phyloP scores from a whole-genome alignment of 2,113 vertebrate genomes.

The Pituophis catenifer region DNA sequence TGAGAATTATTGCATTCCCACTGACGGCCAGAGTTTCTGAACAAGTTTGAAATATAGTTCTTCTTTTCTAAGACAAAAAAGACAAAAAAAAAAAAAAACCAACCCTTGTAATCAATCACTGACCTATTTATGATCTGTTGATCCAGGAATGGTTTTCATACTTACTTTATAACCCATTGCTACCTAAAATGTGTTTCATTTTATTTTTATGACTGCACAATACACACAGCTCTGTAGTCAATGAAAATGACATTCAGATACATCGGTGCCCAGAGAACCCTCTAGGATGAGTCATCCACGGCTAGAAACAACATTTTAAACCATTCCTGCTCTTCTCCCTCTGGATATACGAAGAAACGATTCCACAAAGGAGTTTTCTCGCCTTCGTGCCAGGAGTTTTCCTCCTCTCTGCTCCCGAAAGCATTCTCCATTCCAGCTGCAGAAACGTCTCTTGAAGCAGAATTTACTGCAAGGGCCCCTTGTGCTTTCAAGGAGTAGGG shows the following conservation, averaged over 20 bases:
- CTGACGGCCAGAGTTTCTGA: not conserved
- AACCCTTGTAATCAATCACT: not conserved
- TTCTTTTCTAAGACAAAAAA: not conserved
- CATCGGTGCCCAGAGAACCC: not conserved
- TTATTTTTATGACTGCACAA: not conserved
- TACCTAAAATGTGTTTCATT: not conserved
- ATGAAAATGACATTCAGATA: not conserved
- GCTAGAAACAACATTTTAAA: not conserved
- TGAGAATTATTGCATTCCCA: not conserved
- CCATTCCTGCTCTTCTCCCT: constrained; percentile 24
- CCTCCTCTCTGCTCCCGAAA: not conserved
- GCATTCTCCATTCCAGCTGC: fast-evolving
- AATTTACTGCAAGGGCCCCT: not conserved
- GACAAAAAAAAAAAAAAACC: too few relatives aligned
- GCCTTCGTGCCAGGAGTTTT: not conserved
- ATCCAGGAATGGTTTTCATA: not conserved
- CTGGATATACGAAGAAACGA: constrained; percentile 1
- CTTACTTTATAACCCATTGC: not conserved
- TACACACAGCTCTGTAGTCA: not conserved
- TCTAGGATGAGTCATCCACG: not conserved
- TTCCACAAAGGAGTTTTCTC: constrained; percentile 21
- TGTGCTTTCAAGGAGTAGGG: constrained; percentile 11
- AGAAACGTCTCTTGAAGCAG: not conserved
- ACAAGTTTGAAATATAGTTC: not conserved
- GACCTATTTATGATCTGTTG: not conserved